Base-by-base conservation (phyloP, 2,113 vertebrate species). In the Poeciliopsis turrubarensis region DNA sequence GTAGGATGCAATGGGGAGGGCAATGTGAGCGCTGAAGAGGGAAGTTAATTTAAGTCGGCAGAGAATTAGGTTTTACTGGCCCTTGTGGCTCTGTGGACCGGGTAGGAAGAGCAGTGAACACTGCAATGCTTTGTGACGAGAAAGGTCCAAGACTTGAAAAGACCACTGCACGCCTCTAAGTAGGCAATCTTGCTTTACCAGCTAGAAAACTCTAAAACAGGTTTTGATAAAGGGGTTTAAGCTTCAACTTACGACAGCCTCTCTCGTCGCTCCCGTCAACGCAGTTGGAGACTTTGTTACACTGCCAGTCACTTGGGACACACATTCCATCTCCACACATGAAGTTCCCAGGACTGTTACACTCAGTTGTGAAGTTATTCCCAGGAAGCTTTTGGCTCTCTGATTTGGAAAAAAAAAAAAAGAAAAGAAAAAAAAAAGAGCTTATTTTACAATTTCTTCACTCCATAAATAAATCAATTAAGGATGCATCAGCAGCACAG, bases 261-360 rank as follows among this genome's bases (percentile, higher is more conserved):
- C 95, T 96, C 92, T 99, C 97, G 27, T 98, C 97, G 0, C 98
- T 98, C 90, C 95, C 95, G 91, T 99, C 97, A 15, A 96, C 97
- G 94, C 98, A 99, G 94, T 99, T 96, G 0, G 96, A 95, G 69
- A 95, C 89, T 75, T 97, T 96, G 0, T 99, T 96, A 10, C 97
- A 99, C 91, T 99, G 96, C 96, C 96, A 98, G 68, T 94, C 92
- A 0, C 97, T 97, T 0, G 96, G 97, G 87, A 99, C 96, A 65
- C 98, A 99, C 83, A 94, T 94, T 27, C 97, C 98, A 0, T 98
- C 95, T 47, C 96, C 95, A 77, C 98, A 99, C 96, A 97, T 97
- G 93, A 99, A 99, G 90, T 95, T 98, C 83, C 97, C 98, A 2
- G 97, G 97, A 87, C 97, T 97, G 95, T 98, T 98, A 87, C 98